Conservation (phyloP, 2,113 vertebrate species). For the Austrofundulus limnaeus region DNA sequence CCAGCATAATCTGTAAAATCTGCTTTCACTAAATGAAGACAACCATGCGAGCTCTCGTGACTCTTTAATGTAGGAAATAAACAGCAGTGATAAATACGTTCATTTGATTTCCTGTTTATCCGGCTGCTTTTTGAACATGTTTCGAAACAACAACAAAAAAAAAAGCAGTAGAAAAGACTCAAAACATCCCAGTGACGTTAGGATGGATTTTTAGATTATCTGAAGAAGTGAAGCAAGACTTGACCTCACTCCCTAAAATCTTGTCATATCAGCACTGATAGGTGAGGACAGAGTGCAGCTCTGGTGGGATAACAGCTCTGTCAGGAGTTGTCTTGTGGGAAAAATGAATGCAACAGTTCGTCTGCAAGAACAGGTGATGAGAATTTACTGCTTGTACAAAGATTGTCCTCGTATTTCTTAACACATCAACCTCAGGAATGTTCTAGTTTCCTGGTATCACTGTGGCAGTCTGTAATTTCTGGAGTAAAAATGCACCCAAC, state of each 20-base stretch:
- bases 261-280: slow-evolving; percentile 17
- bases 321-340: neutral
- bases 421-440: slow-evolving; percentile 26
- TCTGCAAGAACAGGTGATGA: neutral
- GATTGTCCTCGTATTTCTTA: neutral
- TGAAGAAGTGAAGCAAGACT: neutral
- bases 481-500: slow-evolving; percentile 15
- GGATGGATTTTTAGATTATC: slow-evolving; percentile 1
- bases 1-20: slow-evolving; percentile 26
- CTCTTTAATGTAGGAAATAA: neutral
- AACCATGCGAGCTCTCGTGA: slow-evolving; percentile 46
- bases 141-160: neutral
- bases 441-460: neutral
- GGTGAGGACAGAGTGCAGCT: neutral
- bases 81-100: neutral
- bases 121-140: neutral
- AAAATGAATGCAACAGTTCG: neutral
- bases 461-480: slow-evolving; percentile 20
- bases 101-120: neutral
- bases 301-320: neutral
- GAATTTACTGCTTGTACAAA: neutral
- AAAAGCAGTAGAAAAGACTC: neutral
- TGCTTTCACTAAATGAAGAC: slow-evolving; percentile 21
- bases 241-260: slow-evolving; percentile 28
- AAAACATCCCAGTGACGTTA: neutral